Base-by-base conservation (phyloP, 2,113 vertebrate genomes). In the Gorsachius goisagi region DNA sequence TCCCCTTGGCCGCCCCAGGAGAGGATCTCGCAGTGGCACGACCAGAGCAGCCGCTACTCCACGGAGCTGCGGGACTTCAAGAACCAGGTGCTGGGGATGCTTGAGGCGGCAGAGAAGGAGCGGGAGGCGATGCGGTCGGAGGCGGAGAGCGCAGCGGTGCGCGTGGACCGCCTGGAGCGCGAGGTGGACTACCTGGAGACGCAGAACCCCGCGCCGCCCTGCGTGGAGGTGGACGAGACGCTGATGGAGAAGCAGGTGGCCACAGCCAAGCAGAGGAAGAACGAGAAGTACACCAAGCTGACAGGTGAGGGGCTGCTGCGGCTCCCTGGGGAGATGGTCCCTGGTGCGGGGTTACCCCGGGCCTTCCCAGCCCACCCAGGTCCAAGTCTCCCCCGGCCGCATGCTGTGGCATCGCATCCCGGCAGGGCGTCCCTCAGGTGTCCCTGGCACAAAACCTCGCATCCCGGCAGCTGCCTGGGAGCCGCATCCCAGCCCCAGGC, bases 161-260 rank as follows among this genome's bases (percentile, higher is more conserved):
- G 98, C 0, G 97, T 99, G 92, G 99, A 99, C 62, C 98, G 98
- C 5, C 96, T 99, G 85, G 99, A 99, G 95, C 93, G 98, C 4
- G 99, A 99, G 91, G 98, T 99, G 92, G 99, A 99, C 93, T 99
- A 98, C 68, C 97, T 99, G 76, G 99, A 99, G 97, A 98, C 97
- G 2, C 98, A 98, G 98, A 99, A 98, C 92, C 98, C 99, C 0
- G 98, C 98, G 0, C 98, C 98, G 2, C 98, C 99, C 85, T 99
- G 99, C 12, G 97, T 98, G n/a, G 99, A 98, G 63, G 94, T 97
- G 44, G 98, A 98, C 0, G 99, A 99, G 90, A 99, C 98, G 18
- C 98, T 98, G 93, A 92, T 98, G 45, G 99, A 99, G 96, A 98
- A 99, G 80, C 97, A 98, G 33, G 98, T 97, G 44, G 97, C 93